These are phyloP conservation scores for Cephus sareptanus DNA, from an alignment of 2,888 invertebrate genomes.

Conservation along the genomic window DNA sequence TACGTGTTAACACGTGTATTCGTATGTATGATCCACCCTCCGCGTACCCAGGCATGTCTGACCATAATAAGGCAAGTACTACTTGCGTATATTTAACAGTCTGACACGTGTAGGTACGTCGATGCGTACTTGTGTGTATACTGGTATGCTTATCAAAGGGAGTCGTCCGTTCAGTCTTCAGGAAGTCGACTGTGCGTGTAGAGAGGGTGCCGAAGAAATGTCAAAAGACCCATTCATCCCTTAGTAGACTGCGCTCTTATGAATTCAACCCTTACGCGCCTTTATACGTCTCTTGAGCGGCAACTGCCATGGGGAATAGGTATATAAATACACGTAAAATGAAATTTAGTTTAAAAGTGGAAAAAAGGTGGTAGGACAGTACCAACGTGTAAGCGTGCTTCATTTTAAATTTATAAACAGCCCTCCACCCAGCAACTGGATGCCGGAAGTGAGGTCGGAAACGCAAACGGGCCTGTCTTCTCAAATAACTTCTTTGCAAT, in stretches of 20 bases:
- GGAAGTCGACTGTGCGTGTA: background rate
- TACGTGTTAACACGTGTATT: conserved; percentile 10
- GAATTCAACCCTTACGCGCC: background rate
- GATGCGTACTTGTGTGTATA: background rate
- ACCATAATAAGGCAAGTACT: background rate
- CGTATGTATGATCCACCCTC: background rate
- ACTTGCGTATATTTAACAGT: background rate
- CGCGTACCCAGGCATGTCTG: background rate
- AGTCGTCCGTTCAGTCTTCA: background rate
- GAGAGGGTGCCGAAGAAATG: background rate
- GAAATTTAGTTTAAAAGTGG: background rate
- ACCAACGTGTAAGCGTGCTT: too few species aligned
- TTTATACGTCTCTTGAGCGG: background rate
- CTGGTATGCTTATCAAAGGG: background rate
- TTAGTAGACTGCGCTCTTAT: background rate
- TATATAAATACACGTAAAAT: background rate
- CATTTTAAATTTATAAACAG: too few species aligned
- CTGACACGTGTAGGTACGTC: background rate
- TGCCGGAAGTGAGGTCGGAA: conserved; percentile 21
- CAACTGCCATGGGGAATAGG: background rate
- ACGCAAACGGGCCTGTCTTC: conserved; percentile 44
- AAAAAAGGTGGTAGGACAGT: too few species aligned
- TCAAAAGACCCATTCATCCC: background rate
- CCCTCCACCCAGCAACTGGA: too few species aligned
- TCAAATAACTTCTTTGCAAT: conserved; percentile 52